Evolutionary conservation across 2,888 invertebrate species (phyloP), one percentile per base, ranked within the genome.

Genomic region (Acanthopleura granulata): DNA sequence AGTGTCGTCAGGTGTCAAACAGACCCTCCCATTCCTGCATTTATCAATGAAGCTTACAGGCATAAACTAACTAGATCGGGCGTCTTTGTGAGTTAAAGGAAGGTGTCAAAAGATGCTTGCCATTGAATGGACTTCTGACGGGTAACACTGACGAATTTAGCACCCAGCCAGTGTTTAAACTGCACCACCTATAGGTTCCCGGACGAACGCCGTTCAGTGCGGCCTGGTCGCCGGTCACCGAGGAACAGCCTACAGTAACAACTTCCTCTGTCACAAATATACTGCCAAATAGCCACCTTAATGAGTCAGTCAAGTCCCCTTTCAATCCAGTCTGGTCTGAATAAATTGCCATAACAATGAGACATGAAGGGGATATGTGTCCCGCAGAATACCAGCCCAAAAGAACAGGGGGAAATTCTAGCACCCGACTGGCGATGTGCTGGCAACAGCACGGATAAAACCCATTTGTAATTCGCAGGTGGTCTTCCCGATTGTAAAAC

Each of bases 391-490:
- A 66, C 27, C 25, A 27, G 29, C 29, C 25, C 1, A n/a, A n/a
- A 57, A 22, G 22, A 22, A n/a, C n/a, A 57, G n/a, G 22, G 57
- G 22, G 57, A 57, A 57, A 57, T 57, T 18, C 18, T 18, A n/a
- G 57, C 22, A 57, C n/a, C n/a, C 3, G 6, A 22, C 16, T 15
- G 29, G 66, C 18, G 25, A 27, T 27, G 29, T 27, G 18, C 29
- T 1, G 29, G 66, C 16, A 66, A 66, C 66, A 27, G 66, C 66
- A 66, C 66, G 66, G 25, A 66, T 22, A 66, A 66, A 66, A 66
- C 22, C 29, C 66, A 66, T 66, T 66, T 66, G 66, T 27, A 66
- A 66, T 16, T 16, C 16, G 27, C 66, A 66, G 66, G 66, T 66
- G 66, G 66, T 66, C 66, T 27, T 9, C 40, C 9, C 40, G 40